Base-by-base conservation (phyloP, 2,113 vertebrate genomes). In the Zosterops lateralis region DNA sequence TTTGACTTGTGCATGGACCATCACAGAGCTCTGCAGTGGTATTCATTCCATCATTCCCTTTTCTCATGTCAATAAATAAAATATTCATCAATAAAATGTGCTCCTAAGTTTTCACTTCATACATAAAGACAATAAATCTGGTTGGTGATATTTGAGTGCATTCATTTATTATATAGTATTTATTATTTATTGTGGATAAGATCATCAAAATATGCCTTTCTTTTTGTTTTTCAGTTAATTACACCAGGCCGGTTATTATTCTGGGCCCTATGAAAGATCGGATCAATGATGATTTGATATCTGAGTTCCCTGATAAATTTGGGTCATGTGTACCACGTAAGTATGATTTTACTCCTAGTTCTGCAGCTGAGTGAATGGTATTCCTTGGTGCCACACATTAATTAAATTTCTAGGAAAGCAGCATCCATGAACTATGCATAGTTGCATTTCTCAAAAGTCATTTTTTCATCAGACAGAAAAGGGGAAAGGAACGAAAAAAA, bases 181-280 rank as follows among this genome's bases (percentile, higher is more conserved):
- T 58, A 22, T 68, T 73, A 38, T 12, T 38, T 38, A 12, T 12
- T 91, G 29, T 17, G 12, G 50, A 14, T 58, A 50, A 76, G n/a
- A 44, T 67, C 32, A 90, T 28, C 16, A 24, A 84, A 53, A 47
- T 85, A 15, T 90, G 53, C 75, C 50, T 92, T 90, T 95, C 25
- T 91, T 77, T 97, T 53, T 94, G 71, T 80, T 84, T 82, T 82
- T 56, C 97, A 99, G 99, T 99, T 95, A 98, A 97, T 97, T 99
- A 99, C 77, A 99, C 99, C 92, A 98, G 99, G 89, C 99, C 99
- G 0, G 98, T 99, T 92, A 99, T 99, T 91, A 99, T 99, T 95
- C 98, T 99, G 64, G 99, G 99, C 50, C 99, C 99, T 24, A 99
- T 99, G 99, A 99, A 99, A 98, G 99, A 99, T 97, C 98, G 99